Base-by-base conservation (phyloP, 1,140 invertebrate genomes). In the Xylocopa sonorina region DNA sequence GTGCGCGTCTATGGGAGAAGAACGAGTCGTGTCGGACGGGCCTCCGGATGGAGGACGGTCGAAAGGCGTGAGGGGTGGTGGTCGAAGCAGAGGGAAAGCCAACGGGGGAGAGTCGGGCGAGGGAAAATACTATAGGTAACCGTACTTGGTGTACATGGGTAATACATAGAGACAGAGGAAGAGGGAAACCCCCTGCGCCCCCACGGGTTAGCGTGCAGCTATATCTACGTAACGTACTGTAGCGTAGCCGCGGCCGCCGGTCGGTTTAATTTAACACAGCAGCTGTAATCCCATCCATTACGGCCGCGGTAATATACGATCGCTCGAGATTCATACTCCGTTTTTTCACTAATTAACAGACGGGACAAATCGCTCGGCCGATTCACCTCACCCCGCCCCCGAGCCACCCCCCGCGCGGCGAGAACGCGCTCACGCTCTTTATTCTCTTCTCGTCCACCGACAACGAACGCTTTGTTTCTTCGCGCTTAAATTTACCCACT, bases 311-410 rank as follows among this genome's bases (percentile, higher is more conserved):
- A 93, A 93, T 93, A 93, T 93, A 93, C 92, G 92, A 93, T 93
- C 92, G 92, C 92, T 92, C 92, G 91, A 93, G 92, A 93, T 93
- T 93, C 92, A 93, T 93, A 93, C 92, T 93, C 92, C 91, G 91
- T 93, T 93, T 93, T 93, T 93, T 92, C 92, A 92, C 92, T 93
- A 93, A 93, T 93, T 93, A 93, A 93, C 92, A 93, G 92, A 93
- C 92, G 92, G 92, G 92, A 93, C 92, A 93, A 93, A 93, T 93
- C 92, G 92, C 91, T 93, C 91, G 86, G 77, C 83, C 91, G 88
- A 90, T 90, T 87, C 90, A 80, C 78, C 83, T 82, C 81, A 81
- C 77, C 51, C 64, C 51, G 64, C 66, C 62, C 58, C 53, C 78
- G 63, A 68, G 69, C 77, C 80, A 63, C 82, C 76, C 82, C 27